Evolutionary conservation across 2,888 invertebrate species (phyloP).

Genomic region (Stictocephala bisonia): DNA sequence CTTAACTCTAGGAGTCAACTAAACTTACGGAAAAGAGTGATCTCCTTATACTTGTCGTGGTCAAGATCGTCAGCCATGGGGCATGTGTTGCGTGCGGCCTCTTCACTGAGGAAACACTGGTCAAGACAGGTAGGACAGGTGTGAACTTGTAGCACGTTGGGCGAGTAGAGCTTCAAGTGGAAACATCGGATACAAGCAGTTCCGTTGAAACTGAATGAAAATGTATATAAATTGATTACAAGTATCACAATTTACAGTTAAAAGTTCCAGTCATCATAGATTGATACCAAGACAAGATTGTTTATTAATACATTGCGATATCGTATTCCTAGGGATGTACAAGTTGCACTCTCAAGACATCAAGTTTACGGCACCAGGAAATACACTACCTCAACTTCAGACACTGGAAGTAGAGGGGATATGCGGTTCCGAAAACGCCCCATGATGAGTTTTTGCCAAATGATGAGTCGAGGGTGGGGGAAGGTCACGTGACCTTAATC

Average conservation of each 20-base stretch:
- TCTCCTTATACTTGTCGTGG: constrained; percentile 6
- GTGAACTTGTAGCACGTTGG: constrained; percentile 72
- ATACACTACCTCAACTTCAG: too few species aligned
- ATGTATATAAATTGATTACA: constrained; percentile 4
- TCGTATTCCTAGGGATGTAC: too few species aligned
- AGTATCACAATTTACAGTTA: too few species aligned
- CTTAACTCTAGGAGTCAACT: constrained; percentile 66
- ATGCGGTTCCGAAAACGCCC: too few species aligned
- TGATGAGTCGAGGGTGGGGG: too few species aligned
- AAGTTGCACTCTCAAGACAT: too few species aligned
- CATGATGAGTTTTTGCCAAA: too few species aligned
- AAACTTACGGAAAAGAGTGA: constrained; percentile 40
- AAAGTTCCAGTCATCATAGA: background rate
- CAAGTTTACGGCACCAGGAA: too few species aligned
- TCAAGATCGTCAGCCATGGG: constrained; percentile 63
- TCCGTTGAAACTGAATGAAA: constrained; percentile 67
- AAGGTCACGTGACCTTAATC: too few species aligned
- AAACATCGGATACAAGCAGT: constrained; percentile 73
- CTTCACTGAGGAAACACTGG: constrained; percentile 72
- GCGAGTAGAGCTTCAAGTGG: constrained; percentile 69
- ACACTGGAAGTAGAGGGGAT: too few species aligned
- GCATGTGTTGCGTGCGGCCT: constrained; percentile 70
- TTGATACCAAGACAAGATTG: background rate
- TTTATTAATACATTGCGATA: too few species aligned
- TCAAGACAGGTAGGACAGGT: constrained; percentile 68